A percentile compares a stretch with the other conserved stretches of the same genome.
Evolutionary conservation across 1,140 invertebrate species (phyloP).

Genomic region (Pteromalus puparum): DNA sequence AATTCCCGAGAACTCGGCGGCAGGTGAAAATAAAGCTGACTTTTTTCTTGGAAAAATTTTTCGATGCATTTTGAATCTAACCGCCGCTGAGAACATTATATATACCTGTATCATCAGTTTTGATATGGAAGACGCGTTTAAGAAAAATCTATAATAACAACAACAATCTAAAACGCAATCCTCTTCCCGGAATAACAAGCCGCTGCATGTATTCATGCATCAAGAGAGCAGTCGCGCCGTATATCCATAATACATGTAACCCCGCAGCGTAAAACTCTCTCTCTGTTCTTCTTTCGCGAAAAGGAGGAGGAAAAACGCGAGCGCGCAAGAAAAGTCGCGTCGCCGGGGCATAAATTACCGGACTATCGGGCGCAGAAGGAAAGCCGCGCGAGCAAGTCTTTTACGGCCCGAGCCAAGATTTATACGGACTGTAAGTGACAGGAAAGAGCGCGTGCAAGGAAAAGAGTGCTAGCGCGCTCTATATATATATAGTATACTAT

Average conservation of each 20-base stretch:
- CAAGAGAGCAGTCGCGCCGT: background rate
- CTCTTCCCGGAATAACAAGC: background rate
- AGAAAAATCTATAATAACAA: background rate
- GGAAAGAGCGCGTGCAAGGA: constrained; percentile 48
- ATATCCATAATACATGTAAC: constrained; percentile 47
- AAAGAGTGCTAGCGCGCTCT: constrained; percentile 36
- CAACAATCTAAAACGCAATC: background rate
- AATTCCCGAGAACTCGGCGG: background rate
- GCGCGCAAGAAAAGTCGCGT: constrained; percentile 10
- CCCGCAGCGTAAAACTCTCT: background rate
- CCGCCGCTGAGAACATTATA: too few species aligned
- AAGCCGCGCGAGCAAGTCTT: constrained; percentile 5
- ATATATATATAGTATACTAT: background rate
- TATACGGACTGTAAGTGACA: constrained; percentile 66
- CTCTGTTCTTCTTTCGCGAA: background rate
- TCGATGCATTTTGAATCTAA: too few species aligned
- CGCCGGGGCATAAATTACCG: constrained; percentile 38
- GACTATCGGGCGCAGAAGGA: constrained; percentile 46
- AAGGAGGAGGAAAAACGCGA: constrained; percentile 2
- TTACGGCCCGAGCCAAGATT: constrained; percentile 54
- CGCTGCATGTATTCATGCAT: constrained; percentile 15
- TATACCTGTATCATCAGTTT: too few species aligned
- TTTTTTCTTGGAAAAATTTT: too few species aligned
- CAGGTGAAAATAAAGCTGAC: background rate
- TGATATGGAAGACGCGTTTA: too few species aligned